Evolutionary conservation across 2,113 vertebrate species (phyloP).

Genomic region (Otis tarda): DNA sequence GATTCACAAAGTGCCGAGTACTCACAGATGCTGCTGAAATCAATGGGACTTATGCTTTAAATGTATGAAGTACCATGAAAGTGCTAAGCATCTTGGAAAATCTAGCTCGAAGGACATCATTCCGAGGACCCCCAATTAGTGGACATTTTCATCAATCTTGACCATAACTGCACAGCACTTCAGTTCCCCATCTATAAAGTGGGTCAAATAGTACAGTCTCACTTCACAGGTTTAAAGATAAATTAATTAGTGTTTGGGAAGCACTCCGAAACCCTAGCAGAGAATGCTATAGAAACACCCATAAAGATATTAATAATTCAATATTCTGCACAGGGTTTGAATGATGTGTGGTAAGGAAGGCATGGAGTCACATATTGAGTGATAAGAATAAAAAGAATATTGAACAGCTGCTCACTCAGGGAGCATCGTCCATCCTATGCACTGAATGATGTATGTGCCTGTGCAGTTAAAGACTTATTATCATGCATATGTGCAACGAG

Average conservation of each 20-base stretch:
- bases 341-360: constrained; percentile 49
- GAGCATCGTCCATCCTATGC: constrained; percentile 48
- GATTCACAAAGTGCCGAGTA: neutral
- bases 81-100: constrained; percentile 17
- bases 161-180: neutral
- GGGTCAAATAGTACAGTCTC: neutral
- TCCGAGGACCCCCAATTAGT: neutral
- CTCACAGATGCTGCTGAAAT: neutral
- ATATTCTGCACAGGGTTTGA: constrained; percentile 9
- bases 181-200: neutral
- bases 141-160: constrained; percentile 7
- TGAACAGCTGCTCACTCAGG: constrained; percentile 59
- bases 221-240: constrained; percentile 10
- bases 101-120: neutral
- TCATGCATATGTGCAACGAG: constrained; percentile 45
- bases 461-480: constrained; percentile 49
- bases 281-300: constrained; percentile 22
- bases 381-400: constrained; percentile 69
- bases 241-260: constrained; percentile 55
- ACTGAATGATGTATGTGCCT: constrained; percentile 62
- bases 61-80: neutral
- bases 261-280: neutral
- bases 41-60: neutral
- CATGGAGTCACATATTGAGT: constrained; percentile 65
- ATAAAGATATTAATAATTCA: constrained; percentile 64